Evolutionary conservation across 92 coral and sea anemone species (phyloP).

Genomic region (Umimayanthus kanabou): DNA sequence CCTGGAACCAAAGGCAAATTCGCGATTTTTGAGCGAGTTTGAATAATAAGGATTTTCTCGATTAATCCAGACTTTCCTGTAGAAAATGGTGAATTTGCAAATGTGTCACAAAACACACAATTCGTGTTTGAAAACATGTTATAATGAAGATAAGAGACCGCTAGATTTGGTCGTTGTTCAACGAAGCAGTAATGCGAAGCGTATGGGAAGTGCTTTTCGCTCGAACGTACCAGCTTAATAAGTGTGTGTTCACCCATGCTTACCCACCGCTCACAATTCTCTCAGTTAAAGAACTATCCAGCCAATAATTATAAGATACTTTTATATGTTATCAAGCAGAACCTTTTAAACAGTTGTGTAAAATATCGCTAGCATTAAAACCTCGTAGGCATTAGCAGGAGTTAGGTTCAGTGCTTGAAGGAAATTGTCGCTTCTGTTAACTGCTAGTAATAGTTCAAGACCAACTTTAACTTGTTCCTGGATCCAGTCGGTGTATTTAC

Average conservation of each 20-base stretch:
- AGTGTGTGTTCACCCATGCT: slow-evolving; percentile 2
- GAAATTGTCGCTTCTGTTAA: not conserved
- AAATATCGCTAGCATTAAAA: not conserved
- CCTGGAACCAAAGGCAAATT: not conserved
- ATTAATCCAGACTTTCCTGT: no score
- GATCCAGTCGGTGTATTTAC: not conserved
- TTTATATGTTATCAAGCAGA: not conserved
- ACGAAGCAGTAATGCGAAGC: not conserved
- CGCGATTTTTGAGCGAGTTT: not conserved
- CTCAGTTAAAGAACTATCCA: not conserved
- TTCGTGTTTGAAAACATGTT: no score
- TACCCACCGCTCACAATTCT: not conserved
- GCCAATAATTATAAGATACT: not conserved
- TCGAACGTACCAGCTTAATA: not conserved
- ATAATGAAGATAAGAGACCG: not conserved
- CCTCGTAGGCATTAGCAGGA: not conserved
- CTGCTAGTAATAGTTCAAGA: not conserved
- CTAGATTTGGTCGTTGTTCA: not conserved
- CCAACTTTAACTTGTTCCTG: not conserved
- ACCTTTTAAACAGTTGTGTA: not conserved
- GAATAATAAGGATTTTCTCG: not conserved
- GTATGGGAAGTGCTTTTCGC: not conserved
- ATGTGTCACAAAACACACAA: no score
- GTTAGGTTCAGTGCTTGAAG: not conserved
- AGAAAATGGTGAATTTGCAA: not conserved